Evolutionary conservation across 2,888 invertebrate genomes (phyloP), one percentile per base, ranked within the genome.

Genomic region (Aethes cnicana): DNA sequence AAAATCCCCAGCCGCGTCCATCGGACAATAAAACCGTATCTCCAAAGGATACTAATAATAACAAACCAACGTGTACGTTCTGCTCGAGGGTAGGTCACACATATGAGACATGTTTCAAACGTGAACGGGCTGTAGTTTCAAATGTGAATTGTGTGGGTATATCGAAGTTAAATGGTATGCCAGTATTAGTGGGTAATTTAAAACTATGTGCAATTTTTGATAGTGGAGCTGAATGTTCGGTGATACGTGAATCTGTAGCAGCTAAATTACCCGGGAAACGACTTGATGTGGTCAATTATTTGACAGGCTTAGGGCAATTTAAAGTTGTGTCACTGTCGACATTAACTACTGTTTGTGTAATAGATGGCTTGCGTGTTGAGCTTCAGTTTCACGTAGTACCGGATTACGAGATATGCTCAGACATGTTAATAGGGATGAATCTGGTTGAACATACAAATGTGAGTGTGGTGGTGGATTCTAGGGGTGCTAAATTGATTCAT

Each of bases 161-260:
- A 12, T 4, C 36, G 0, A 62, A 59, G 14, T 12, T 55, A 16
- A 52, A 42, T 20, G 30, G 48, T 0, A 59, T 66, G 23, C 23
- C 11, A 0, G 12, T 64, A 0, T 4, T 3, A 3, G 49, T 66
- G 1, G 57, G 57, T 0, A 11, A 26, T 4, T 36, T 20, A 4
- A 47, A 16, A 3, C 18, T 65, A 0, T 16, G 37, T 1, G 54
- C 66, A 0, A 33, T 68, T 0, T 69, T 69, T 32, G 68, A 70
- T 18, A 69, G 68, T 9, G 69, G 68, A 0, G 65, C 68, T 0
- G 68, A 70, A 20, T 65, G 66, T 37, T 68, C 68, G 1, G 6
- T 68, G 0, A 62, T 68, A 1, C 52, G 63, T 0, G 66, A 66
- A 21, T 62, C 66, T 0, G 0, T 69, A 0, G 67, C 65, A 0